Evolutionary conservation across 2,113 vertebrate genomes (phyloP).

Genomic region (Cettia cetti): DNA sequence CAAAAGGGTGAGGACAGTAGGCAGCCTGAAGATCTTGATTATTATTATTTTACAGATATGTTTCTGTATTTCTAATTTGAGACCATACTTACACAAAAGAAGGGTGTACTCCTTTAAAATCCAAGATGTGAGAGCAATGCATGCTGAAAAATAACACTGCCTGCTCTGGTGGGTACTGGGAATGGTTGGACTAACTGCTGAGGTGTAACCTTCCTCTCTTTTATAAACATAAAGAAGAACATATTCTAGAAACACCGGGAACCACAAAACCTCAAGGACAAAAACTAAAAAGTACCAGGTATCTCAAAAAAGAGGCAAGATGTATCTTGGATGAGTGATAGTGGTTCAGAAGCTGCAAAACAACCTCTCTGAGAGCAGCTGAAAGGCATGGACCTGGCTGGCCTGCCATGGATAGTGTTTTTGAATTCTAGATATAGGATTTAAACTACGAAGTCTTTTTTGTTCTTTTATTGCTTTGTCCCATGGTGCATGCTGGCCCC

Average conservation of each 20-base stretch:
- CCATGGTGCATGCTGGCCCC: accelerated
- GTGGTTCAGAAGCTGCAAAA: background rate
- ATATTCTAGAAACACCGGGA: background rate
- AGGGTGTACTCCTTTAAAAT: background rate
- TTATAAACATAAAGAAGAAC: background rate
- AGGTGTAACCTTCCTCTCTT: background rate
- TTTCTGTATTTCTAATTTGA: background rate
- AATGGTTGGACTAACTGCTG: background rate
- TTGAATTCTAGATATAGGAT: too few relatives aligned
- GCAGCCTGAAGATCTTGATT: background rate
- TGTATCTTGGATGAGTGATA: background rate
- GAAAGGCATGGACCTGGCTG: background rate
- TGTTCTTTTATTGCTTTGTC: too few relatives aligned
- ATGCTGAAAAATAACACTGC: background rate
- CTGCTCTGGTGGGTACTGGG: background rate
- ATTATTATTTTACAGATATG: background rate
- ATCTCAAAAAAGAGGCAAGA: background rate
- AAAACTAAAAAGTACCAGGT: background rate
- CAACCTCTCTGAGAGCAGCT: background rate
- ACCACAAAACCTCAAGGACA: background rate
- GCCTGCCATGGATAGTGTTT: too few relatives aligned
- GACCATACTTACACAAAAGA: background rate
- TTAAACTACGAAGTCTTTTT: too few relatives aligned
- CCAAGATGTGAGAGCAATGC: background rate
- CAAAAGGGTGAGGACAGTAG: background rate